Evolutionary conservation across 1,140 invertebrate species (phyloP).

Genomic region (Drosophila lacertosa): DNA sequence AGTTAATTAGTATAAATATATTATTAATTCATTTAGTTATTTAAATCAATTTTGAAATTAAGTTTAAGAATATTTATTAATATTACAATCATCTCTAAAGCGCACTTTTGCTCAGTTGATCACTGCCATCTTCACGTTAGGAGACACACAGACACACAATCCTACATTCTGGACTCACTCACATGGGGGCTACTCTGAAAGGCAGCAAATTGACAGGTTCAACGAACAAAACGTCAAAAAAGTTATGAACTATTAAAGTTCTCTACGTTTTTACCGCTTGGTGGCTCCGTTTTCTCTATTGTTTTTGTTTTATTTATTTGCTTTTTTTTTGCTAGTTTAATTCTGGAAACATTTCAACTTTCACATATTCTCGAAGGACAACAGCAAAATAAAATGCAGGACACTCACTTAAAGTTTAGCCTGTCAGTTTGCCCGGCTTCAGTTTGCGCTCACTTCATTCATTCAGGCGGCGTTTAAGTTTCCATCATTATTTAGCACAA

Average conservation of each 20-base stretch:
- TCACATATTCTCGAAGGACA: conserved; percentile 79
- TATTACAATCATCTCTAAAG: too few relatives aligned
- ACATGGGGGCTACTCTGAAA: conserved; percentile 50
- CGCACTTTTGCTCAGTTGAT: background rate
- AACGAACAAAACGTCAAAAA: conserved; percentile 60
- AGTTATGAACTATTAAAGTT: conserved; percentile 72
- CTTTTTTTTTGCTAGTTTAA: conserved; percentile 46
- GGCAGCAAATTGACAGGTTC: conserved; percentile 67
- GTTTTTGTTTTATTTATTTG: conserved; percentile 41
- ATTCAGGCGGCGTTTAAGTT: conserved; percentile 61
- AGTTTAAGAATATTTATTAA: too few relatives aligned
- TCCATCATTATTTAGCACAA: conserved; percentile 80
- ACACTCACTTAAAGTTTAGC: conserved; percentile 73
- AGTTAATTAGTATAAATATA: too few relatives aligned
- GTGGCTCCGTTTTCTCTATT: conserved; percentile 26
- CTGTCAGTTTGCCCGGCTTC: conserved; percentile 53
- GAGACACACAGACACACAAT: background rate
- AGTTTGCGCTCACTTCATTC: conserved; percentile 51
- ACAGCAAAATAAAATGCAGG: conserved; percentile 74
- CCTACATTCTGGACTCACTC: conserved; percentile 29
- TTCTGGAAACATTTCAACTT: conserved; percentile 70
- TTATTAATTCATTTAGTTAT: too few relatives aligned
- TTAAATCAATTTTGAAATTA: too few relatives aligned
- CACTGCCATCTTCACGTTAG: background rate
- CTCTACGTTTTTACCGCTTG: conserved; percentile 44